Percentiles rank a stretch among this genome's conserved stretches.
phyloP scores from a whole-genome alignment of 2,888 invertebrate genomes.

The Aphidius colemani region DNA sequence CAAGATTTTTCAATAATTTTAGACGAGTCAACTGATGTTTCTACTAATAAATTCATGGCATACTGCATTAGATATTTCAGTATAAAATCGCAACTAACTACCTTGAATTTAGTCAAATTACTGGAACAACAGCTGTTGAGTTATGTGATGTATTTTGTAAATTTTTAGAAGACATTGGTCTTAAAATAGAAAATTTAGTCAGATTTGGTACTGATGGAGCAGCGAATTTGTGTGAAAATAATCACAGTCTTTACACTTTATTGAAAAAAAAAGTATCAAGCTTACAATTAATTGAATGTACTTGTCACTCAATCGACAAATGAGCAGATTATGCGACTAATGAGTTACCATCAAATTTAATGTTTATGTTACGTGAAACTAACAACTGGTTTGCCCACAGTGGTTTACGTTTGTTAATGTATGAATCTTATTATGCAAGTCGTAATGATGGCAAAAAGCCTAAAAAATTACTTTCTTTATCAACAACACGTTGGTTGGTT shows the following conservation, averaged over 20 bases:
- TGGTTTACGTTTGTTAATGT: neutral
- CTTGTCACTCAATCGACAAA: constrained; percentile 41
- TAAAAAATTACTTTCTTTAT: neutral
- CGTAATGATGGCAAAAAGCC: neutral
- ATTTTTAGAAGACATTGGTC: neutral
- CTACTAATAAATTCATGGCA: constrained; percentile 37
- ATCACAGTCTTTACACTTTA: constrained; percentile 33
- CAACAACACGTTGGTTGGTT: neutral
- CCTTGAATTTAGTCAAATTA: constrained; percentile 7
- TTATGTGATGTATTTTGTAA: neutral
- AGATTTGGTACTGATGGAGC: constrained; percentile 44
- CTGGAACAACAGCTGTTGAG: neutral
- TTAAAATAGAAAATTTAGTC: constrained; percentile 32
- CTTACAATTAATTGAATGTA: constrained; percentile 37
- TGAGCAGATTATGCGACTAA: constrained; percentile 39
- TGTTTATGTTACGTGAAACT: constrained; percentile 41
- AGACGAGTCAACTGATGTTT: constrained; percentile 40
- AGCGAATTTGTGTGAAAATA: constrained; percentile 36
- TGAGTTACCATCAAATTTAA: constrained; percentile 36
- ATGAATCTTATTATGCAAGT: neutral
- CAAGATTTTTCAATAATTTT: constrained; percentile 36
- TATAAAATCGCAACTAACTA: constrained; percentile 36
- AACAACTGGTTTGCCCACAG: constrained; percentile 42
- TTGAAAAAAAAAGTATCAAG: constrained; percentile 34
- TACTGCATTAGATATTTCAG: constrained; percentile 39